phyloP scores from a whole-genome alignment of 2,797 vertebrate species.

The Lateolabrax maculatus region DNA sequence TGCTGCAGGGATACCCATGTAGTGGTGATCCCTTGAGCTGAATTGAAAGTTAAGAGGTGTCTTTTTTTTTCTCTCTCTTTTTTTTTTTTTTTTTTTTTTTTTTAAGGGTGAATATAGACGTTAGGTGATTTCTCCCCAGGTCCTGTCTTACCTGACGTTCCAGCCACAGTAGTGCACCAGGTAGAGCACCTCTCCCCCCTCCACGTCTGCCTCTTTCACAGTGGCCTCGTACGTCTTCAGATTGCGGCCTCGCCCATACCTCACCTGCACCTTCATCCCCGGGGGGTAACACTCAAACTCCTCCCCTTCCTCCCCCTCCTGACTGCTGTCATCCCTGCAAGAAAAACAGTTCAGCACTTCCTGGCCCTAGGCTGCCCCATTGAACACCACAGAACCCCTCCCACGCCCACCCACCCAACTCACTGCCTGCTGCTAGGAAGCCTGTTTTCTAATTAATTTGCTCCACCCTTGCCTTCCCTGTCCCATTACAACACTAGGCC shows the following conservation, averaged over 20 bases:
- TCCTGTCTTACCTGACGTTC: slow-evolving; percentile 92
- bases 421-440: slow-evolving; percentile 64
- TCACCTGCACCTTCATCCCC: slow-evolving; percentile 93
- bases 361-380: slow-evolving; percentile 84
- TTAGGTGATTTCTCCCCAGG: slow-evolving; percentile 83
- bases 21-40: slow-evolving; percentile 66
- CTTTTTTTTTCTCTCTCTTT: slow-evolving; percentile 34
- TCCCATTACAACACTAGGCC: slow-evolving; percentile 65
- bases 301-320: slow-evolving; percentile 91
- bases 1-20: slow-evolving; percentile 69
- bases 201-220: slow-evolving; percentile 91
- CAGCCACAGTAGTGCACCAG: slow-evolving; percentile 94
- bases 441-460: slow-evolving; percentile 45
- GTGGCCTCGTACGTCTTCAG: slow-evolving; percentile 92
- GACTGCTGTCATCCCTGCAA: slow-evolving; percentile 92
- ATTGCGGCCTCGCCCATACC: slow-evolving; percentile 91
- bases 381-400: slow-evolving; percentile 68
- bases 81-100: slow-evolving; percentile 10
- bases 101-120: slow-evolving; percentile 79
- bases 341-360: slow-evolving; percentile 91
- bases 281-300: slow-evolving; percentile 92
- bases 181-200: slow-evolving; percentile 92
- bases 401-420: slow-evolving; percentile 61
- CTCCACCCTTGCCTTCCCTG: slow-evolving; percentile 65
- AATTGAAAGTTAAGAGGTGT: slow-evolving; percentile 63